These are phyloP conservation scores for Holocentrus rufus DNA, from an alignment of 2,797 vertebrate genomes.

Conservation along the genomic window DNA sequence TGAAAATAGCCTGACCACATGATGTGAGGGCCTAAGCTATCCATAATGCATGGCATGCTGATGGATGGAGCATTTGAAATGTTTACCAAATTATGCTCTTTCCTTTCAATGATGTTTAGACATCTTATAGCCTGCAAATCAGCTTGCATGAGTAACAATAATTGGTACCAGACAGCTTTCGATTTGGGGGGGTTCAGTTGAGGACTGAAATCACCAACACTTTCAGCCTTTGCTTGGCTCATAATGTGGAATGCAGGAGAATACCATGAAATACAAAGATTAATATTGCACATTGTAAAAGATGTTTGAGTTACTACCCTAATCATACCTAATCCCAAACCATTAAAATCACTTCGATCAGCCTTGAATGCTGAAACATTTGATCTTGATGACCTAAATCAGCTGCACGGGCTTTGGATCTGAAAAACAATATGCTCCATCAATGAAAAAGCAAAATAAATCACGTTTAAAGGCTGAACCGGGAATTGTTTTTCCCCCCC, in stretches of 20 bases:
- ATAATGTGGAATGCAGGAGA: background rate
- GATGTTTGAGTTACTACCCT: background rate
- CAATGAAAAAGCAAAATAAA: background rate
- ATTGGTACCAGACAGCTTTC: conserved; percentile 51
- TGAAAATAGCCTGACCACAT: conserved; percentile 30
- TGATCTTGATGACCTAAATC: conserved; percentile 25
- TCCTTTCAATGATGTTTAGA: conserved; percentile 46
- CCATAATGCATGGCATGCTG: background rate
- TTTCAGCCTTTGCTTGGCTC: conserved; percentile 9
- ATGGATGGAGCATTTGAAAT: conserved; percentile 33
- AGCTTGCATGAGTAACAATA: conserved; percentile 31
- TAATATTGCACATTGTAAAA: conserved; percentile 20
- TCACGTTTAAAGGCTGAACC: background rate
- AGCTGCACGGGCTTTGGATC: conserved; percentile 11
- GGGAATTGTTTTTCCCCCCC: too few species aligned
- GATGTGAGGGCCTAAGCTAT: conserved; percentile 9
- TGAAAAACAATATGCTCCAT: background rate
- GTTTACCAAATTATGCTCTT: conserved; percentile 51
- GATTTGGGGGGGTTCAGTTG: conserved; percentile 29
- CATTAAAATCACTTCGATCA: conserved; percentile 26
- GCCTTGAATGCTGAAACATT: conserved; percentile 8
- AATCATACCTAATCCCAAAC: conserved; percentile 22
- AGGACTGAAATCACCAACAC: conserved; percentile 39
- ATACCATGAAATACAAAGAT: background rate
- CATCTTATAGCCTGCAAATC: conserved; percentile 43